These are phyloP conservation scores for Polyploca ridens DNA, from an alignment of 2,888 invertebrate species.

Conservation along the genomic window DNA sequence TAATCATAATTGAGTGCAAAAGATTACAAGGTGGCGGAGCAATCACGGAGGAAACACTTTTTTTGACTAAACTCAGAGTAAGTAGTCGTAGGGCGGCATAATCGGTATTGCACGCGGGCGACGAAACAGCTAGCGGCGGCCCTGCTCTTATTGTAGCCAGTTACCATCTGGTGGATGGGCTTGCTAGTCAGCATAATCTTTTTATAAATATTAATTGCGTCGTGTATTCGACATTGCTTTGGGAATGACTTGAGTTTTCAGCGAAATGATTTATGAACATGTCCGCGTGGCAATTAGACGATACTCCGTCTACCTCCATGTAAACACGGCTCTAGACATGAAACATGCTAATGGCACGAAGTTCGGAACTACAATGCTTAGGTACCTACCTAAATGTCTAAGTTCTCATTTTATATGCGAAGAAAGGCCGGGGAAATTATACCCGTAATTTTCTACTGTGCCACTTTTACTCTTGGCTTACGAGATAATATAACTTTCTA, in stretches of 20 bases:
- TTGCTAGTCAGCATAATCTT: not conserved
- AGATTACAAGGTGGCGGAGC: too few species aligned
- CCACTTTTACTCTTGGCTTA: not conserved
- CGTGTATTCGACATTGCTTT: conserved; percentile 23
- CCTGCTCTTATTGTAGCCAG: too few species aligned
- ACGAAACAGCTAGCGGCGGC: too few species aligned
- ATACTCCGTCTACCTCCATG: not conserved
- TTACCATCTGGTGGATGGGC: too few species aligned
- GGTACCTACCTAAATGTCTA: too few species aligned
- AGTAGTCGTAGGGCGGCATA: too few species aligned
- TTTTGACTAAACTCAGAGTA: too few species aligned
- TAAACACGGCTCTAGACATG: not conserved
- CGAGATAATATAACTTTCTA: not conserved
- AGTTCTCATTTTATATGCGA: too few species aligned
- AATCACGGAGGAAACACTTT: too few species aligned
- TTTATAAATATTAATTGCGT: not conserved
- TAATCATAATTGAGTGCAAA: too few species aligned
- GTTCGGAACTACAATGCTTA: not conserved
- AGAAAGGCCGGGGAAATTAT: not conserved
- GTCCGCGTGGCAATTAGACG: conserved; percentile 30
- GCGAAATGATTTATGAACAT: conserved; percentile 29
- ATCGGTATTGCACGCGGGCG: too few species aligned
- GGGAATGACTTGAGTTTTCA: conserved; percentile 40
- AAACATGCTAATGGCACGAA: not conserved
- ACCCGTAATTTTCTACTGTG: not conserved